These are phyloP conservation scores for Tinea pellionella DNA, from an alignment of 2,888 invertebrate genomes.

Conservation along the genomic window DNA sequence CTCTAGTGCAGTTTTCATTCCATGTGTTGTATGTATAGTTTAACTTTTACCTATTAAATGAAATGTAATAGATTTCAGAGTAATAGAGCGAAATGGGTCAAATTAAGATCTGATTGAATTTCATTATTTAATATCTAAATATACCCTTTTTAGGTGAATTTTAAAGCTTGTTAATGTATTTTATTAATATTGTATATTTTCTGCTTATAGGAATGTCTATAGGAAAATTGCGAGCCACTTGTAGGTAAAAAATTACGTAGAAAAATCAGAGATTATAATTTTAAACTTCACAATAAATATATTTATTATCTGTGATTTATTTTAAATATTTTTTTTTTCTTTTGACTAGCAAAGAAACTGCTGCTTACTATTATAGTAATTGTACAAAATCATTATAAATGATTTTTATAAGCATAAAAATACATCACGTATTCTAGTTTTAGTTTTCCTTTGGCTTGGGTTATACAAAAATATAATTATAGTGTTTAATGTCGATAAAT, in stretches of 20 bases:
- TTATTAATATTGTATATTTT: too few species aligned
- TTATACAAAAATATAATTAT: slow-evolving; percentile 14
- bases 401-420: not conserved
- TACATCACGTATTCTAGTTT: slow-evolving; percentile 16
- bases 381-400: slow-evolving; percentile 19
- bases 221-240: too few species aligned
- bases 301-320: not conserved
- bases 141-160: slow-evolving; percentile 16
- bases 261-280: not conserved
- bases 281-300: not conserved
- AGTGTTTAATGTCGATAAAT: not conserved
- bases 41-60: too few species aligned
- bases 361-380: slow-evolving; percentile 4
- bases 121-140: slow-evolving; percentile 15
- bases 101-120: not conserved
- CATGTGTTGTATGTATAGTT: too few species aligned
- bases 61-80: too few species aligned
- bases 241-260: too few species aligned
- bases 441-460: slow-evolving; percentile 23
- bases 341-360: slow-evolving; percentile 17
- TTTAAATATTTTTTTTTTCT: slow-evolving; percentile 14
- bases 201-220: too few species aligned
- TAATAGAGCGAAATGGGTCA: not conserved
- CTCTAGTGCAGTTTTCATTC: too few species aligned
- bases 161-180: slow-evolving; percentile 12